Percentiles rank a stretch among this genome's conserved stretches.
phyloP scores from a whole-genome alignment of 1,140 invertebrate species.

The Mercenaria mercenaria region DNA sequence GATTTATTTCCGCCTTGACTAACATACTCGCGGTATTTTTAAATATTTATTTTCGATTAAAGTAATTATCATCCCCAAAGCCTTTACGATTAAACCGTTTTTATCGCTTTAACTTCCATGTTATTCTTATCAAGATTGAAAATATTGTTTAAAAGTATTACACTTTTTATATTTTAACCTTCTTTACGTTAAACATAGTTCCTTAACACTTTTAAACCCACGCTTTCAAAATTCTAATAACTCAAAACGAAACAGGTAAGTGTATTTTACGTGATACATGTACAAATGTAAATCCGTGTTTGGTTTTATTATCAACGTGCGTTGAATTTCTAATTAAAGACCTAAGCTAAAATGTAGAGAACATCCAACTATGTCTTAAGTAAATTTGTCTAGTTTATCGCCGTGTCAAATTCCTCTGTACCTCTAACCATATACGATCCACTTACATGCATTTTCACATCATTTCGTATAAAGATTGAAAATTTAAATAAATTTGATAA shows the following conservation, averaged over 20 bases:
- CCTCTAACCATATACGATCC: background rate
- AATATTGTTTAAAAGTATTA: background rate
- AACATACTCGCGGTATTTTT: background rate
- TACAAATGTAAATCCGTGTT: background rate
- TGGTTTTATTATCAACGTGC: background rate
- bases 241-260: background rate
- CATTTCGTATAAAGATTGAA: background rate
- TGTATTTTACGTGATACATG: background rate
- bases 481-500: no score
- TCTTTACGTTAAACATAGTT: background rate
- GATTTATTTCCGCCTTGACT: no score
- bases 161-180: background rate
- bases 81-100: no score
- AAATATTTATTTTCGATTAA: background rate
- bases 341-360: background rate
- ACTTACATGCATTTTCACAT: background rate
- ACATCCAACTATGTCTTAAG: background rate
- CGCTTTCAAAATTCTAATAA: no score
- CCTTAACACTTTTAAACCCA: background rate
- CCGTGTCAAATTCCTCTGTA: background rate
- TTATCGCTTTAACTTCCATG: no score
- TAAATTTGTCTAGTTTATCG: background rate
- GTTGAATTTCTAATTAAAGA: background rate
- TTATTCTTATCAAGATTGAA: background rate
- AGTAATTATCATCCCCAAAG: background rate